phyloP scores from a whole-genome alignment of 2,113 vertebrate species.

The Paraplagusia blochii region DNA sequence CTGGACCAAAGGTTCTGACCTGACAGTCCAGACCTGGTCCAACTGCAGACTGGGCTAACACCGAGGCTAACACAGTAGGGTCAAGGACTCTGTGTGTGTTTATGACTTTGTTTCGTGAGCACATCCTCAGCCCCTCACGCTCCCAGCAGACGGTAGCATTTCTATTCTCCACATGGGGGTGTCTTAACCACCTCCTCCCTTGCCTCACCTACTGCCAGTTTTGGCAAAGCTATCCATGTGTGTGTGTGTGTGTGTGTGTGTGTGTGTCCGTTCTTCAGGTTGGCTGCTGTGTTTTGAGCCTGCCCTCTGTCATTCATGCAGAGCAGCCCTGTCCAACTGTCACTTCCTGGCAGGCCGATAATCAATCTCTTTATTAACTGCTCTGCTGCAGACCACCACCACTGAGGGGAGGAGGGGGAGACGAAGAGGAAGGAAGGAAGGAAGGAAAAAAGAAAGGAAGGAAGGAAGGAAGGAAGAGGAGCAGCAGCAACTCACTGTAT shows the following conservation, averaged over 20 bases:
- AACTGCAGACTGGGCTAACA: too few relatives aligned
- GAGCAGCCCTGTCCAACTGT: constrained; percentile 93
- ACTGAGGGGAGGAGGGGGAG: constrained; percentile 60
- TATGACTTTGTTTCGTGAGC: too few relatives aligned
- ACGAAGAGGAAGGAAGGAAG: constrained; percentile 47
- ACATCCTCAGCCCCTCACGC: background rate
- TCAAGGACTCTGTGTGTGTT: too few relatives aligned
- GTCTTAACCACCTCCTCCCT: constrained; percentile 33
- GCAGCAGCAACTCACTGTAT: constrained; percentile 11
- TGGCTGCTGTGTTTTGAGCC: constrained; percentile 83
- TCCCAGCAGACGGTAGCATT: constrained; percentile 29
- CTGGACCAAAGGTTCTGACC: too few relatives aligned
- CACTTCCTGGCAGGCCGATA: constrained; percentile 90
- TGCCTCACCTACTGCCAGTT: constrained; percentile 55
- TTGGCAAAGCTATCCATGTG: constrained; percentile 76
- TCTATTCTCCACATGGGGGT: constrained; percentile 57
- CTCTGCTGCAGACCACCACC: constrained; percentile 83
- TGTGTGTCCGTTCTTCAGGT: constrained; percentile 58
- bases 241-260: constrained; percentile 42
- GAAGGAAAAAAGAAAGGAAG: constrained; percentile 41
- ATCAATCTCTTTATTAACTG: constrained; percentile 99
- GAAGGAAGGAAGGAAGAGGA: constrained; percentile 1
- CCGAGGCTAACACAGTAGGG: too few relatives aligned
- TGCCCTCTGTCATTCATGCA: constrained; percentile 94
- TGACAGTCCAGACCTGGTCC: too few relatives aligned